Base-by-base conservation (phyloP, 53 echinoderm and acorn worm species). In the Apostichopus leukothele region DNA sequence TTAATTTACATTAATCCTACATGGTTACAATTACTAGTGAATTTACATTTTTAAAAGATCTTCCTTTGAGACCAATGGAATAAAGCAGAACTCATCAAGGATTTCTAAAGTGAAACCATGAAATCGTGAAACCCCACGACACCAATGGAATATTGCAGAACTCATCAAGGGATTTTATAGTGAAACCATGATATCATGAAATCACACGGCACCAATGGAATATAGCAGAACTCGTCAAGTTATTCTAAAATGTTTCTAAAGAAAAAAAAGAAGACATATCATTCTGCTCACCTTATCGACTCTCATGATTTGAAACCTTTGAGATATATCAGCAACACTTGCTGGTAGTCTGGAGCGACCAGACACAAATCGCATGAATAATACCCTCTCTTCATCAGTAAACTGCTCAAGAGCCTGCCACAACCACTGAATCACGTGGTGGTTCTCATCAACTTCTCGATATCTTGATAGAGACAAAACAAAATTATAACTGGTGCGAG, bases 351-450 rank as follows among this genome's bases (percentile, higher is more conserved):
- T 89, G 4, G 99, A 99, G 5, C 99, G 84, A 6, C 99, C 99
- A 7, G 99, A 99, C 7, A 99, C 99, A 79, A 99, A 99, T 20
- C 99, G 68, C 99, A 99, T 99, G 90, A 99, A 99, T n/a, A 99
- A 91, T 1, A 99, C 96, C 18, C 99, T 67, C 76, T 99, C 99
- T 39, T 99, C 99, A 27, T 99, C 94, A 63, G 93, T 99, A 88
- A 96, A 99, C 78, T 99, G 94, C 86, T 94, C 92, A 23, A 99
- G 73, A 8, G 99, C 94, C 88, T 94, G 94, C 99, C 99, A 99
- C 22, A 99, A 79, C 99, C 99, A 99, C 92, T 96, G 96, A 8
- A 99, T 93, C 22, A 99, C 74, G 26, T 91, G 91, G 71, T 99
- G 99, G 13, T 91, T 96, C 88, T 99, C 96, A 76, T 99, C 99